Percentiles rank a stretch among this genome's conserved stretches.
phyloP scores from a whole-genome alignment of 2,113 vertebrate genomes.

The Speoplatyrhinus poulsoni region DNA sequence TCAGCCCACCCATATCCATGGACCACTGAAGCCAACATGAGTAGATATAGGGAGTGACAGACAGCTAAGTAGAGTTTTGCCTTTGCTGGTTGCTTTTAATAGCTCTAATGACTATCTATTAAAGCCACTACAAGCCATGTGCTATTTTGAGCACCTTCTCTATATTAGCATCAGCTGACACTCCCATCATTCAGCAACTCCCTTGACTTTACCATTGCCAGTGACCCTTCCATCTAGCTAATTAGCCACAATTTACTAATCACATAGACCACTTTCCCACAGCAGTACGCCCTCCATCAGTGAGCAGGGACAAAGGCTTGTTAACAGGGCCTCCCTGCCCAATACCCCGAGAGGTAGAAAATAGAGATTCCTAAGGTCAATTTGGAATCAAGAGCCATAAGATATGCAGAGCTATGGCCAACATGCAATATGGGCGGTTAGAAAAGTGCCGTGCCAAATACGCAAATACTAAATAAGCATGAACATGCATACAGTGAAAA shows the following conservation, averaged over 20 bases:
- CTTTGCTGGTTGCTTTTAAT: slow-evolving; percentile 61
- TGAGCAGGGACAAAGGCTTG: slow-evolving; percentile 65
- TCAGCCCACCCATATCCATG: slow-evolving; percentile 30
- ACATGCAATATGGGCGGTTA: slow-evolving; percentile 23
- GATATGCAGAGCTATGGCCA: slow-evolving; percentile 44
- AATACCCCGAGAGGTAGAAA: slow-evolving; percentile 41
- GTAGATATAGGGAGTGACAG: slow-evolving; percentile 14
- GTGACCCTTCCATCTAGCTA: slow-evolving; percentile 83
- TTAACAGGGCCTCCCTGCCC: slow-evolving; percentile 46
- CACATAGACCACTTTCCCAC: slow-evolving; percentile 69
- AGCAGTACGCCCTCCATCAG: slow-evolving; percentile 64
- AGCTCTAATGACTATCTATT: slow-evolving; percentile 62
- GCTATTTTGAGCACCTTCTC: slow-evolving; percentile 51
- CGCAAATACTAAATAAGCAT: slow-evolving; percentile 15
- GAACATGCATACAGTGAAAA: slow-evolving; percentile 21
- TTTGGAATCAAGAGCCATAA: slow-evolving; percentile 51
- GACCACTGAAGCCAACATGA: slow-evolving; percentile 8
- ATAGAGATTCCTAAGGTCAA: slow-evolving; percentile 53
- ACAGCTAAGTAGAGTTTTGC: slow-evolving; percentile 38
- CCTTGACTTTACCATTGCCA: slow-evolving; percentile 77
- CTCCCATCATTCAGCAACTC: slow-evolving; percentile 66
- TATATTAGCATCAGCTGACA: slow-evolving; percentile 52
- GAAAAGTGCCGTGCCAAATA: slow-evolving; percentile 25
- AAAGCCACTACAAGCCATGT: slow-evolving; percentile 39
- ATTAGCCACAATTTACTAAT: slow-evolving; percentile 84